These are phyloP conservation scores for Xanthia icteritia DNA, from an alignment of 2,888 invertebrate genomes.

Conservation along the genomic window DNA sequence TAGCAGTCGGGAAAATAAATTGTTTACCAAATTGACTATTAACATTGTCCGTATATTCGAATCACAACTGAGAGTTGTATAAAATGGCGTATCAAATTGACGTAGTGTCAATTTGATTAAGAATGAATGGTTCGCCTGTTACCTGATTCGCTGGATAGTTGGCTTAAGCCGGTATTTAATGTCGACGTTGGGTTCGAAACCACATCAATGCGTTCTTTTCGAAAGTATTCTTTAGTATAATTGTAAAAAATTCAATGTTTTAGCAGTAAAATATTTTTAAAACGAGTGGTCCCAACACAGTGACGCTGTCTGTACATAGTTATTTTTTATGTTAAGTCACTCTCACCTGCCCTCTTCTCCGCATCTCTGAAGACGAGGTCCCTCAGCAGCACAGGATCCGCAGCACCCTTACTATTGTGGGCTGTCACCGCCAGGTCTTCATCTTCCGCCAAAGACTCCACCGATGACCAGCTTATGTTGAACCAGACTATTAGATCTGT, in stretches of 20 bases:
- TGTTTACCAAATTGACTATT: too few relatives aligned
- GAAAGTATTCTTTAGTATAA: background rate
- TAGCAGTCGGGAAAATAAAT: too few relatives aligned
- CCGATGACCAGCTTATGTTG: slow-evolving; percentile 82
- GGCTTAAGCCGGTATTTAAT: too few relatives aligned
- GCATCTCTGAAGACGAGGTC: slow-evolving; percentile 84
- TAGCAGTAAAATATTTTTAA: background rate
- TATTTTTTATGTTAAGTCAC: background rate
- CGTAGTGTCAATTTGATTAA: too few relatives aligned
- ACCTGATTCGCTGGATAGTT: too few relatives aligned
- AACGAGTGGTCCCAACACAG: too few relatives aligned
- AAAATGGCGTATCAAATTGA: too few relatives aligned
- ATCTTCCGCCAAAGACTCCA: slow-evolving; percentile 79
- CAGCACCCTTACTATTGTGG: slow-evolving; percentile 84
- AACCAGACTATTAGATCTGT: slow-evolving; percentile 83
- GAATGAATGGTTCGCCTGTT: too few relatives aligned
- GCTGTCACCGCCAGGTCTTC: slow-evolving; percentile 83
- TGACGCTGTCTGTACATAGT: background rate
- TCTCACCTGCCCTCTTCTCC: slow-evolving; percentile 82
- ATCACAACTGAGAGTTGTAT: too few relatives aligned
- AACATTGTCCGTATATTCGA: too few relatives aligned
- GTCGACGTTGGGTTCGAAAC: too few relatives aligned
- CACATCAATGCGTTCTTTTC: too few relatives aligned
- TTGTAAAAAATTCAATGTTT: background rate
- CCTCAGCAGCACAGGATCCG: slow-evolving; percentile 82